phyloP scores from a whole-genome alignment of 2,113 vertebrate species.

The Lampris incognitus region DNA sequence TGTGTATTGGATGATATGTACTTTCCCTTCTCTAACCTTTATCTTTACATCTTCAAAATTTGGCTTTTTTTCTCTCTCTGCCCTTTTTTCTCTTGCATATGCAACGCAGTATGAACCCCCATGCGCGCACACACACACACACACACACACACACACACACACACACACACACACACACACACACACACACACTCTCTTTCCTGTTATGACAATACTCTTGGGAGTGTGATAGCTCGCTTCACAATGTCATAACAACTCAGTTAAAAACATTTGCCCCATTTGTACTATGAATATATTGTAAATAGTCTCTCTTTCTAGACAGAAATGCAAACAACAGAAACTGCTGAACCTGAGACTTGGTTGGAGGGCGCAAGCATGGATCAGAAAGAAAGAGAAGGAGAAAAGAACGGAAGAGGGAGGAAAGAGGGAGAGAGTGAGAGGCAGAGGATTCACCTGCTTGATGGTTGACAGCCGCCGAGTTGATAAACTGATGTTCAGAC shows the following conservation, averaged over 20 bases:
- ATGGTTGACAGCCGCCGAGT: background rate
- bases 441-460: constrained; percentile 22
- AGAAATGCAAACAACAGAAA: too few relatives aligned
- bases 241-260: too few relatives aligned
- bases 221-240: constrained; percentile 9
- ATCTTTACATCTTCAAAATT: background rate
- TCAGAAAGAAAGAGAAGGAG: background rate
- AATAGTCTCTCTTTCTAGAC: too few relatives aligned
- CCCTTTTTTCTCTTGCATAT: constrained; percentile 2
- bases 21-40: too few relatives aligned
- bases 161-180: constrained; percentile 1
- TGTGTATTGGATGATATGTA: too few relatives aligned
- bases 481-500: constrained; percentile 8
- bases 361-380: too few relatives aligned
- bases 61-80: background rate
- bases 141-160: constrained; percentile 15
- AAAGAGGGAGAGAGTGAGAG: background rate
- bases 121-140: constrained; percentile 26
- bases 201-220: constrained; percentile 55
- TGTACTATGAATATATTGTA: too few relatives aligned
- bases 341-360: too few relatives aligned
- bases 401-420: background rate
- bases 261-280: too few relatives aligned
- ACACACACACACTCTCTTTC: constrained; percentile 29
- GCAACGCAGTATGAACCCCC: background rate